Conservation (phyloP, 2,888 invertebrate species). For the Rhopalosiphum nymphaeae region DNA sequence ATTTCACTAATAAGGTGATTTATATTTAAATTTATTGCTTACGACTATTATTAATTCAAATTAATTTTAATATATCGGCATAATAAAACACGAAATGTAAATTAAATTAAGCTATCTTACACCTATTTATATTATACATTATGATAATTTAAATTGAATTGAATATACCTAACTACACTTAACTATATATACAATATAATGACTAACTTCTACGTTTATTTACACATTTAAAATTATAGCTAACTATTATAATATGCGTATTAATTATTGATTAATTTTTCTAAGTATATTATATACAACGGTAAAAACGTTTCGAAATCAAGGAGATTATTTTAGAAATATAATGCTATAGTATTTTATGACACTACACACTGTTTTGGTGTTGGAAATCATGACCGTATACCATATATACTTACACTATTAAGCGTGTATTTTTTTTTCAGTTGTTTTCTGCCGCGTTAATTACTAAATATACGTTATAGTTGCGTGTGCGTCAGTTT, state of each 20-base stretch:
- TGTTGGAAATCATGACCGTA: not conserved
- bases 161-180: not conserved
- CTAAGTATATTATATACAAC: not conserved
- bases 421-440: not conserved
- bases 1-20: conserved; percentile 18
- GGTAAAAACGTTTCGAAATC: not conserved
- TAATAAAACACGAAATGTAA: not conserved
- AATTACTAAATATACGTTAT: not conserved
- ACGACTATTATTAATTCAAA: conserved; percentile 2
- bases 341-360: not conserved
- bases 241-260: not conserved
- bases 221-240: not conserved
- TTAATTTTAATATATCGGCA: not conserved
- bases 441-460: not conserved
- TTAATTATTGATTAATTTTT: not conserved
- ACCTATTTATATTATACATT: not conserved
- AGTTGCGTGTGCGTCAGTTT: not conserved
- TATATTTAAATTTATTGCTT: conserved; percentile 17
- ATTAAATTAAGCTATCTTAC: not conserved
- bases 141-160: not conserved
- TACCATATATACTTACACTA: not conserved
- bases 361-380: not conserved
- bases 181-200: not conserved
- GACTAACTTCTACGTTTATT: not conserved
- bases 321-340: not conserved